Percentiles rank a stretch among this genome's conserved stretches.
Conservation (phyloP, 2,888 invertebrate species). For the Lumbricus terrestris region DNA sequence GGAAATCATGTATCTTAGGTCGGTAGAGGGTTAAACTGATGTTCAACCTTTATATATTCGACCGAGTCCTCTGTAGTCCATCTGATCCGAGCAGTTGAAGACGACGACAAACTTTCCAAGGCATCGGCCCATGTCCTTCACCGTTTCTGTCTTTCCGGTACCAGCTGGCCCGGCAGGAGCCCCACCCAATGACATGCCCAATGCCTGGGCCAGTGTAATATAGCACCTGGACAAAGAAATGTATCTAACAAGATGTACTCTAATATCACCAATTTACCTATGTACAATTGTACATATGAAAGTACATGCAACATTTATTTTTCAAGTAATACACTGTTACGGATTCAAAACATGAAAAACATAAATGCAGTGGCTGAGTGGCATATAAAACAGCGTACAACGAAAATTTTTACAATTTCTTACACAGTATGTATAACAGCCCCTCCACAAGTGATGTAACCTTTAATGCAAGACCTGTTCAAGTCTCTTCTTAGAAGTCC, state of each 20-base stretch:
- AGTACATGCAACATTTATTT: not conserved
- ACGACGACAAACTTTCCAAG: slow-evolving; percentile 90
- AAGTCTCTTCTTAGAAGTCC: too few relatives aligned
- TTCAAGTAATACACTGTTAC: not conserved
- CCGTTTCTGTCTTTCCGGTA: slow-evolving; percentile 97
- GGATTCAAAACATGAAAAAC: too few relatives aligned
- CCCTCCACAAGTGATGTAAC: not conserved
- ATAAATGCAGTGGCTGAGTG: too few relatives aligned
- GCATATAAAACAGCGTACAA: too few relatives aligned
- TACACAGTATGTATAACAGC: too few relatives aligned
- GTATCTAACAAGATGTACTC: not conserved
- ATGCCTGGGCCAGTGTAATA: slow-evolving; percentile 90
- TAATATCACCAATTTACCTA: not conserved
- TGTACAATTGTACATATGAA: not conserved
- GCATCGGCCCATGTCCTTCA: slow-evolving; percentile 97
- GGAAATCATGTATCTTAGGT: too few relatives aligned
- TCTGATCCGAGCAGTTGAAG: slow-evolving; percentile 96
- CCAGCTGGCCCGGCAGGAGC: slow-evolving; percentile 91
- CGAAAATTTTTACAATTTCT: too few relatives aligned
- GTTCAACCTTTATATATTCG: slow-evolving; percentile 83
- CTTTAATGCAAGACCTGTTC: not conserved
- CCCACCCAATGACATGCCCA: slow-evolving; percentile 93
- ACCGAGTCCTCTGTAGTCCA: slow-evolving; percentile 94
- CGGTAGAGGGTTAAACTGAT: too few relatives aligned
- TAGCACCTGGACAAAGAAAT: slow-evolving; percentile 73